phyloP scores from a whole-genome alignment of 2,888 invertebrate species.

The Ferdinandea cuprea region DNA sequence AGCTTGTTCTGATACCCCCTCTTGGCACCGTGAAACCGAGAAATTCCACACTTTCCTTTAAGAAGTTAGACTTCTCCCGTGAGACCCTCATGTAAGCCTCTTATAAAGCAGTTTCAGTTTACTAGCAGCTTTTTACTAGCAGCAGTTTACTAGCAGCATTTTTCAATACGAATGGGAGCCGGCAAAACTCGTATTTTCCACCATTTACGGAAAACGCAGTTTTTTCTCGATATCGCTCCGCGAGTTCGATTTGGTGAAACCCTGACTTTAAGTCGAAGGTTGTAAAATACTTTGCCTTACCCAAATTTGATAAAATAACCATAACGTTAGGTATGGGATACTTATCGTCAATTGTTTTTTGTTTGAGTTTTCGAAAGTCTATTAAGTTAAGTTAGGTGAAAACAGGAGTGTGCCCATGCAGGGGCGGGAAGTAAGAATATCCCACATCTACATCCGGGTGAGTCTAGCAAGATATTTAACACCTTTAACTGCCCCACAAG shows the following conservation, averaged over 20 bases:
- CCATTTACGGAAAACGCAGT: slow-evolving; percentile 37
- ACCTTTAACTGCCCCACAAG: no score
- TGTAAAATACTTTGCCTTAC: slow-evolving; percentile 17
- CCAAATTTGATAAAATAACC: slow-evolving; percentile 40
- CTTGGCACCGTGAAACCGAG: slow-evolving; percentile 33
- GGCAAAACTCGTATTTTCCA: slow-evolving; percentile 36
- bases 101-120: slow-evolving; percentile 19
- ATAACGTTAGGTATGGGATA: slow-evolving; percentile 48
- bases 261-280: slow-evolving; percentile 46
- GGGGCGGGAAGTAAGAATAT: no score
- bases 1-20: slow-evolving; percentile 1
- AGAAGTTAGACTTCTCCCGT: slow-evolving; percentile 30
- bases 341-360: slow-evolving; percentile 51
- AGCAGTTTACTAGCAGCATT: slow-evolving; percentile 42
- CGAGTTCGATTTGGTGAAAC: slow-evolving; percentile 59
- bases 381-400: no score
- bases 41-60: slow-evolving; percentile 22
- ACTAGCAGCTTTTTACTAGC: slow-evolving; percentile 39
- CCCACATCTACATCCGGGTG: no score
- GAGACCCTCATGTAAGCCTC: slow-evolving; percentile 41
- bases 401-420: no score
- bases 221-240: slow-evolving; percentile 45
- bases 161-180: slow-evolving; percentile 18
- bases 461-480: no score
- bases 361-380: slow-evolving; percentile 58